Evolutionary conservation across 1,140 invertebrate genomes (phyloP).

Genomic region (Lepidurus arcticus): DNA sequence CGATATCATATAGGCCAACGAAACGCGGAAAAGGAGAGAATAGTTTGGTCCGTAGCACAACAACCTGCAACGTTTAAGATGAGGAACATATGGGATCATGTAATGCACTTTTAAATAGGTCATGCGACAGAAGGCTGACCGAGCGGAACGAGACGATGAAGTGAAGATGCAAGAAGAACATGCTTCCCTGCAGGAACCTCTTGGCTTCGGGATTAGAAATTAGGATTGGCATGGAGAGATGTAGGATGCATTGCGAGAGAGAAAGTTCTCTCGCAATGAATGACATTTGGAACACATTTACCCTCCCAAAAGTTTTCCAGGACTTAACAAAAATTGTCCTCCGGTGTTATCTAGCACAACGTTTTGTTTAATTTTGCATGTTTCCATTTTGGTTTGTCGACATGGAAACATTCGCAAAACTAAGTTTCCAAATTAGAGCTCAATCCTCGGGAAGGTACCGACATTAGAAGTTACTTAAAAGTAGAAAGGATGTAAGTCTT

Average conservation of each 20-base stretch:
- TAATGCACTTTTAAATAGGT: background rate
- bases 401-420: too few species aligned
- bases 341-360: background rate
- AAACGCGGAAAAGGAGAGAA: background rate
- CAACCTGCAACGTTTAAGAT: background rate
- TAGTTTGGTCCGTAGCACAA: background rate
- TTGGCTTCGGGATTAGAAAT: background rate
- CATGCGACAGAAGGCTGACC: slow-evolving; percentile 17
- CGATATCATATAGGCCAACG: background rate
- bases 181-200: background rate
- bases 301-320: background rate
- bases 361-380: background rate
- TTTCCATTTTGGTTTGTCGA: too few species aligned
- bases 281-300: slow-evolving; percentile 19
- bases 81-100: background rate
- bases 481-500: too few species aligned
- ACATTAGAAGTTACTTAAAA: too few species aligned
- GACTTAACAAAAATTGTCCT: background rate
- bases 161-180: slow-evolving; percentile 1
- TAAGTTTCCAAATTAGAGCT: too few species aligned
- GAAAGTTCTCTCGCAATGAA: background rate
- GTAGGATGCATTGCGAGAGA: slow-evolving; percentile 4
- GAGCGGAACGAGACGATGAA: background rate
- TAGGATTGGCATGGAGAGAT: slow-evolving; percentile 12
- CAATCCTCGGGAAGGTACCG: too few species aligned